Percentiles rank a stretch among this genome's conserved stretches.
phyloP scores from a whole-genome alignment of 2,797 vertebrate genomes.

The Notamacropus eugenii region DNA sequence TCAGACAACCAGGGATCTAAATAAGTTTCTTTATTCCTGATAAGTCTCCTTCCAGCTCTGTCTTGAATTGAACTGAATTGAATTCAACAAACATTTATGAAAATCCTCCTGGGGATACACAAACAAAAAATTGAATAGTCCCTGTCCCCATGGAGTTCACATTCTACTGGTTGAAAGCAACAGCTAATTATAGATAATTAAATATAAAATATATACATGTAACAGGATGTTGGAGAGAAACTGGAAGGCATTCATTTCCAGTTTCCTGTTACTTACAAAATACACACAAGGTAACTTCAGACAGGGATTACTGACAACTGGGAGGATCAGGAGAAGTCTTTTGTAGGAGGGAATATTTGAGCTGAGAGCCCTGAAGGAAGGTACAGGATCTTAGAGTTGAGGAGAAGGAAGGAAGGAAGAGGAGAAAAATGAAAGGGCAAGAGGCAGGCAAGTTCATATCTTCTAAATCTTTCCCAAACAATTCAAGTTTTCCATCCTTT shows the following conservation, averaged over 20 bases:
- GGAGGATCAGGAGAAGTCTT: neutral
- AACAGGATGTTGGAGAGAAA: neutral
- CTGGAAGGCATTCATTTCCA: neutral
- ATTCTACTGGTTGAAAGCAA: neutral
- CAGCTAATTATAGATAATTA: neutral
- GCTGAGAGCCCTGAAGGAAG: neutral
- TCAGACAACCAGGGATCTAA: neutral
- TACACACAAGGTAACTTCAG: neutral
- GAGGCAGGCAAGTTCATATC: neutral
- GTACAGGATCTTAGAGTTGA: neutral
- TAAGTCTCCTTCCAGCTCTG: neutral
- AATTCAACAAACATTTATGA: neutral
- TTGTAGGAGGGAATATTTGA: neutral
- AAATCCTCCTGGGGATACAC: neutral
- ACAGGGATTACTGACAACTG: neutral
- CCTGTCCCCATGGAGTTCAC: neutral
- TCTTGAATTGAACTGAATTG: neutral
- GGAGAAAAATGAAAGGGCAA: neutral
- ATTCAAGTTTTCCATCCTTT: neutral
- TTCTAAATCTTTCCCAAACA: neutral
- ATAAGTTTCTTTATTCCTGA: neutral
- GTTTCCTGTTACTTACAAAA: neutral
- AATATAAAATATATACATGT: neutral
- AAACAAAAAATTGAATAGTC: neutral
- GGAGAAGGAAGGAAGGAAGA: too few species aligned